A percentile compares a stretch with the other conserved stretches of the same genome.
phyloP scores from a whole-genome alignment of 2,113 vertebrate species.

The Anser cygnoides region DNA sequence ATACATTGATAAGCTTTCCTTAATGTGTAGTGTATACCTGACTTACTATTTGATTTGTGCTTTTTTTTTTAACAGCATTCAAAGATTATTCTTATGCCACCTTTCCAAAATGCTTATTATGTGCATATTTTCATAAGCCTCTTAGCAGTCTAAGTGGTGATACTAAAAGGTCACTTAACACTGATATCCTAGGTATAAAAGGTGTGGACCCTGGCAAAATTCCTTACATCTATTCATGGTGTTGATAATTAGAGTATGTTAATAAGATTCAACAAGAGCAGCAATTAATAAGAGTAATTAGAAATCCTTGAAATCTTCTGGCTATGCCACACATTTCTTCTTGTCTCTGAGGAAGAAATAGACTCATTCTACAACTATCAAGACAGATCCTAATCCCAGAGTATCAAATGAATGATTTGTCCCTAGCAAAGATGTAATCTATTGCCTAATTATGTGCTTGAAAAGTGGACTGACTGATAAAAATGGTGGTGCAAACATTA shows the following conservation, averaged over 20 bases:
- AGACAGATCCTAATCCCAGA: neutral
- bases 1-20: neutral
- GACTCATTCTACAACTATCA: neutral
- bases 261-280: neutral
- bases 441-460: neutral
- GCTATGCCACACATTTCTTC: neutral
- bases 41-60: neutral
- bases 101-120: neutral
- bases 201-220: neutral
- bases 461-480: neutral
- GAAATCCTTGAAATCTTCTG: neutral
- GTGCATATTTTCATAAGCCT: neutral
- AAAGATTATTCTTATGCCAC: neutral
- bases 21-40: neutral
- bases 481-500: neutral
- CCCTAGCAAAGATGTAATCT: rapidly evolving
- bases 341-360: neutral
- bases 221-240: neutral
- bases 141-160: neutral
- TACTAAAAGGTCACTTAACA: neutral
- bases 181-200: neutral
- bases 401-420: neutral
- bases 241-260: neutral
- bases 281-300: neutral
- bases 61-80: neutral